Conservation (phyloP, 2,888 invertebrate genomes). For the Rhingia rostrata region DNA sequence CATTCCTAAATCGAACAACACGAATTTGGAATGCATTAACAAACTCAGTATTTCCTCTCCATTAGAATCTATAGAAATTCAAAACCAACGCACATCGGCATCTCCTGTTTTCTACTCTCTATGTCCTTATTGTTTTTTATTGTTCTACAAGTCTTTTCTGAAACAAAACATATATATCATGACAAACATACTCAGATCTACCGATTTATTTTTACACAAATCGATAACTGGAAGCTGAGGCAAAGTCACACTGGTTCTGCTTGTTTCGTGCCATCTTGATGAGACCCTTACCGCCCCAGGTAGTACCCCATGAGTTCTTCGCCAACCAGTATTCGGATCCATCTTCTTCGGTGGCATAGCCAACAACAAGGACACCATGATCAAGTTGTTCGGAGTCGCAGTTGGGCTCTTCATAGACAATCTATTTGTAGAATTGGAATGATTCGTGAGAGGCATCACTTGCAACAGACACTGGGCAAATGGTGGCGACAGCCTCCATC, state of each 20-base stretch:
- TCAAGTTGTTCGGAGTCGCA: conserved; percentile 90
- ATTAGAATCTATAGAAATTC: too few relatives aligned
- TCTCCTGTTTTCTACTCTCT: too few relatives aligned
- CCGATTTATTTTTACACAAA: conserved; percentile 86
- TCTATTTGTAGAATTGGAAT: conserved; percentile 93
- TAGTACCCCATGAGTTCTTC: conserved; percentile 88
- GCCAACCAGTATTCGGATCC: conserved; percentile 87
- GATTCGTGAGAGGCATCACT: conserved; percentile 93
- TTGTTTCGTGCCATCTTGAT: conserved; percentile 94
- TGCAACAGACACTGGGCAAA: conserved; percentile 93
- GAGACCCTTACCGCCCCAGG: conserved; percentile 93
- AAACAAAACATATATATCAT: conserved; percentile 51
- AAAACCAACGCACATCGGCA: too few relatives aligned
- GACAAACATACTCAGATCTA: conserved; percentile 25
- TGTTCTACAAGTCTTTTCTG: conserved; percentile 53
- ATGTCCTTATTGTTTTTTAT: conserved; percentile 42
- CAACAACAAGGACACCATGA: conserved; percentile 87
- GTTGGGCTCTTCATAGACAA: conserved; percentile 91
- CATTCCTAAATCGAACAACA: too few relatives aligned
- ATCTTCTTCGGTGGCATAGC: conserved; percentile 81
- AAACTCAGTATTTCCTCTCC: too few relatives aligned
- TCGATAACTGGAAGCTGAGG: conserved; percentile 92
- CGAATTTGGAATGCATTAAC: too few relatives aligned
- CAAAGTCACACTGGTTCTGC: conserved; percentile 94
- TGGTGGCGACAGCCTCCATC: conserved; percentile 91